Conservation (phyloP, 2,888 invertebrate species). For the Hirudinaria manillensis region DNA sequence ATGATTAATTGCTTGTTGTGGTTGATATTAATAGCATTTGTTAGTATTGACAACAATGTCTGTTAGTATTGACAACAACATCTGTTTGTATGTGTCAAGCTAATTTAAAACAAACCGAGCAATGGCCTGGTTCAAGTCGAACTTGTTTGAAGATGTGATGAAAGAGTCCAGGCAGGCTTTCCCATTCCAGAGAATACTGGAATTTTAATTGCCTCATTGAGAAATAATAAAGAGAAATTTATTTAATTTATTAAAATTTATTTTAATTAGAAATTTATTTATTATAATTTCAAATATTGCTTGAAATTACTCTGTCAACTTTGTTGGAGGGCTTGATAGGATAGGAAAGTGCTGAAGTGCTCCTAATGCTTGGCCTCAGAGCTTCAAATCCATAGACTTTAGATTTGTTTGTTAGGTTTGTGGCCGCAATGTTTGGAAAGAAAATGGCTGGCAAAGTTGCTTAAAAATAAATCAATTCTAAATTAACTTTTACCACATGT, state of each 20-base stretch:
- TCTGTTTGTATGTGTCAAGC: not conserved
- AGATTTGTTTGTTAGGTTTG: conserved; percentile 49
- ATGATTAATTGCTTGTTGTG: conserved; percentile 53
- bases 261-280: too few relatives aligned
- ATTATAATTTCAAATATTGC: not conserved
- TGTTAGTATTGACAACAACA: not conserved
- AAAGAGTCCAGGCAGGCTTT: conserved; percentile 56
- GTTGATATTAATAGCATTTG: not conserved
- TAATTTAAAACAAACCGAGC: conserved; percentile 51
- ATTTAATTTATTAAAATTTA: not conserved
- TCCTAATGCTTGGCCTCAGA: conserved; percentile 53
- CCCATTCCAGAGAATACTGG: conserved; percentile 51
- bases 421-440: conserved; percentile 59
- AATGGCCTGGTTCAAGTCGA: conserved; percentile 55
- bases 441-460: conserved; percentile 60
- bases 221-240: not conserved
- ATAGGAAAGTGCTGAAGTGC: conserved; percentile 46
- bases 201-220: not conserved
- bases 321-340: conserved; percentile 57
- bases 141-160: conserved; percentile 57
- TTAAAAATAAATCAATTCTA: conserved; percentile 40
- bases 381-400: conserved; percentile 56
- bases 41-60: not conserved
- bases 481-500: conserved; percentile 44
- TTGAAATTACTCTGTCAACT: conserved; percentile 54